A percentile compares a stretch with the other conserved stretches of the same genome.
phyloP scores from a whole-genome alignment of 2,888 invertebrate genomes.

The Euzetes globulus region DNA sequence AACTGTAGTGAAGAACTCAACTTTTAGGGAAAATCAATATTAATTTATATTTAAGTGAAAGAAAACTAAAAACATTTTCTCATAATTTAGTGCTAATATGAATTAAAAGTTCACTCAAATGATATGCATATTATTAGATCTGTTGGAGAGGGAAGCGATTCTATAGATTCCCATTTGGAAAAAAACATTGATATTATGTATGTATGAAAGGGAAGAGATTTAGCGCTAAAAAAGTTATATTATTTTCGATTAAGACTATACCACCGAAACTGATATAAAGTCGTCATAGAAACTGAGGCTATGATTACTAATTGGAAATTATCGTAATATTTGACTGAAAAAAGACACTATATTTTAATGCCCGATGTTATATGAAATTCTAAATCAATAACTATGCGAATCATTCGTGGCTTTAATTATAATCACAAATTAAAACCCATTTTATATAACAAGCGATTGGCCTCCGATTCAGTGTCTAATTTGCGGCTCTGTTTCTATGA shows the following conservation, averaged over 20 bases:
- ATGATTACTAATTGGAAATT: constrained; percentile 12
- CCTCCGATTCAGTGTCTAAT: background rate
- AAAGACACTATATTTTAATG: background rate
- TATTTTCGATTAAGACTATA: background rate
- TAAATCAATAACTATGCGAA: background rate
- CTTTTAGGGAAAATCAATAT: too few species aligned
- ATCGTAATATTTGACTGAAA: background rate
- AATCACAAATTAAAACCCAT: background rate
- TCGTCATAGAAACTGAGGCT: background rate
- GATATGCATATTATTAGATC: too few species aligned
- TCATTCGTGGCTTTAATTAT: background rate
- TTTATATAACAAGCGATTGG: background rate
- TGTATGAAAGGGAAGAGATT: too few species aligned
- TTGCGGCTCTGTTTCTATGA: background rate
- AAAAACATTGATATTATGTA: too few species aligned
- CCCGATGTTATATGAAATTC: background rate
- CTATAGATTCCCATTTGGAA: too few species aligned
- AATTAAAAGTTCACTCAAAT: too few species aligned
- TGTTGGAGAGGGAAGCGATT: too few species aligned
- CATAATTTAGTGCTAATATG: too few species aligned
- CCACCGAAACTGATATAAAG: background rate
- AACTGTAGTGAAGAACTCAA: too few species aligned
- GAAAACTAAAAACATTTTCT: too few species aligned
- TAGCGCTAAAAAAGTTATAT: too few species aligned
- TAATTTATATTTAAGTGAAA: too few species aligned